Evolutionary conservation across 2,888 invertebrate genomes (phyloP).

Genomic region (Dicyrtomina minuta): DNA sequence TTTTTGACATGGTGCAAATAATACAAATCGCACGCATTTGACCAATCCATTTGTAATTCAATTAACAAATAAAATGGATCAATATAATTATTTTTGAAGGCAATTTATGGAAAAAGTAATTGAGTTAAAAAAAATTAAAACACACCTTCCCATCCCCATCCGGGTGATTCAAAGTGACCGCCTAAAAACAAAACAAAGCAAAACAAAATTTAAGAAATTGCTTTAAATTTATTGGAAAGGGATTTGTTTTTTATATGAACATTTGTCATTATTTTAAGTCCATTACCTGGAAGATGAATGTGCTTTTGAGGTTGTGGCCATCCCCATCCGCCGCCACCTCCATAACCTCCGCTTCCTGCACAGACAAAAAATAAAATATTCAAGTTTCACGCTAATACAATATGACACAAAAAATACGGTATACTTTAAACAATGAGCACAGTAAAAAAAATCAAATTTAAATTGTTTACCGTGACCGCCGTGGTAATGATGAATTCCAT

Average conservation of each 20-base stretch:
- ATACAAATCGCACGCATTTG: too few species aligned
- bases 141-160: slow-evolving; percentile 31
- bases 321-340: slow-evolving; percentile 29
- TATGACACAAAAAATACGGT: neutral
- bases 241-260: too few species aligned
- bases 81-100: too few species aligned
- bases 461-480: slow-evolving; percentile 27
- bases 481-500: slow-evolving; percentile 35
- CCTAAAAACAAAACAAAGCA: neutral
- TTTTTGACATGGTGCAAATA: too few species aligned
- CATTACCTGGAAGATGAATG: slow-evolving; percentile 32
- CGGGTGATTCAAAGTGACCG: slow-evolving; percentile 31
- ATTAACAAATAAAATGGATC: too few species aligned
- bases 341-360: slow-evolving; percentile 4
- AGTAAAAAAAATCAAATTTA: neutral
- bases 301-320: slow-evolving; percentile 31
- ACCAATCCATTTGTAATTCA: slow-evolving; percentile 1
- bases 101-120: too few species aligned
- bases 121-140: too few species aligned
- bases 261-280: too few species aligned
- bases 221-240: too few species aligned
- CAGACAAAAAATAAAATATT: slow-evolving; percentile 25
- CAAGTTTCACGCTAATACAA: neutral
- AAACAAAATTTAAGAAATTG: too few species aligned
- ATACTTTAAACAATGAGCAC: neutral